A percentile compares a stretch with the other conserved stretches of the same genome.
Conservation (phyloP, 2,797 vertebrate species). For the Glossophaga mutica region DNA sequence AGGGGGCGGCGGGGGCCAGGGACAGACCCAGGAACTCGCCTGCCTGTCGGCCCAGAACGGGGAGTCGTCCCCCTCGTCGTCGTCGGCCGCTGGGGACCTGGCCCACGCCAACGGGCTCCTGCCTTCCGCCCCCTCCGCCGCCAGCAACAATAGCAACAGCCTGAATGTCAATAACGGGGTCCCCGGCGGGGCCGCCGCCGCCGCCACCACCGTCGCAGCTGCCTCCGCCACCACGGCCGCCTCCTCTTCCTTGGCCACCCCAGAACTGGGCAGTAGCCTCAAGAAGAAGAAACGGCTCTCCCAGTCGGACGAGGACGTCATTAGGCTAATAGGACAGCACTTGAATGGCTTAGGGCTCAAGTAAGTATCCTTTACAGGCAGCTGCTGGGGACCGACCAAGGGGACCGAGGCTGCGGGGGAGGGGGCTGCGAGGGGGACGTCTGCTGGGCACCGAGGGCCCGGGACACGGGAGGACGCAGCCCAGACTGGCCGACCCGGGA, state of each 20-base stretch:
- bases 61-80: slow-evolving; percentile 81
- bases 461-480: neutral
- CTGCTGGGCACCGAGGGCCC: neutral
- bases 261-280: slow-evolving; percentile 86
- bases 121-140: slow-evolving; percentile 86
- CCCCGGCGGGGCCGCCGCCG: slow-evolving; percentile 82
- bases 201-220: slow-evolving; percentile 84
- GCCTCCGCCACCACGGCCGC: slow-evolving; percentile 75
- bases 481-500: neutral
- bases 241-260: slow-evolving; percentile 77
- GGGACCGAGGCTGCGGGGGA: slow-evolving; percentile 27
- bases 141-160: slow-evolving; percentile 82
- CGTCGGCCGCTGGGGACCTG: slow-evolving; percentile 77
- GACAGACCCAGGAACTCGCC: slow-evolving; percentile 87
- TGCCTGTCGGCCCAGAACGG: slow-evolving; percentile 84
- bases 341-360: slow-evolving; percentile 96
- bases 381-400: slow-evolving; percentile 62
- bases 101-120: slow-evolving; percentile 94
- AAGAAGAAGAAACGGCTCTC: slow-evolving; percentile 98
- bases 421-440: neutral
- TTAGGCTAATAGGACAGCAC: slow-evolving; percentile 98
- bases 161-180: slow-evolving; percentile 89
- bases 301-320: slow-evolving; percentile 97
- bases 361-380: slow-evolving; percentile 86
- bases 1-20: slow-evolving; percentile 88